These are phyloP conservation scores for Drosophila carrolli DNA, from an alignment of 1,140 invertebrate genomes.

Conservation along the genomic window DNA sequence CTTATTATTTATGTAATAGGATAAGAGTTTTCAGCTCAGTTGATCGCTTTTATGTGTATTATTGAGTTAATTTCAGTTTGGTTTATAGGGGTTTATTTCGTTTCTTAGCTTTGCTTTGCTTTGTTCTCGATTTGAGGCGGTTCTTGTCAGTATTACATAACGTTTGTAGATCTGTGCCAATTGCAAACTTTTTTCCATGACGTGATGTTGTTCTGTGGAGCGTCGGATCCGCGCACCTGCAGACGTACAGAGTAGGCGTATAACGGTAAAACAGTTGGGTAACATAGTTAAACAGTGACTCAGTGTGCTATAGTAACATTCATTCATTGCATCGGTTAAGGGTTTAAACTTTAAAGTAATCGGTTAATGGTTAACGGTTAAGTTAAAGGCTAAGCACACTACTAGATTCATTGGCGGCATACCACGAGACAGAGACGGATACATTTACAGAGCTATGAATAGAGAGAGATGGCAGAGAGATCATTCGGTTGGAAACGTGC, in stretches of 20 bases:
- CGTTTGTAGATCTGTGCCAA: constrained; percentile 75
- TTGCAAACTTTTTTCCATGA: constrained; percentile 71
- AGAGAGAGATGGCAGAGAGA: constrained; percentile 3
- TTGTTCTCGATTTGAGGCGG: constrained; percentile 6
- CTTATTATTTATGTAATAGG: constrained; percentile 36
- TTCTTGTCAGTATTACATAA: constrained; percentile 33
- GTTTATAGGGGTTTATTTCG: constrained; percentile 15
- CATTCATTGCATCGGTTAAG: constrained; percentile 37
- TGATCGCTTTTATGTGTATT: constrained; percentile 19
- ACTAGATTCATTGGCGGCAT: constrained; percentile 32
- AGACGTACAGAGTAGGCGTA: constrained; percentile 63
- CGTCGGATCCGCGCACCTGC: constrained; percentile 50
- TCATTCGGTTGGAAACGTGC: constrained; percentile 29
- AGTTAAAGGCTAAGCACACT: constrained; percentile 22
- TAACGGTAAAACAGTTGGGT: constrained; percentile 46
- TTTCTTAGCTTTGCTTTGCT: constrained; percentile 15
- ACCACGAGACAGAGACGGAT: constrained; percentile 42
- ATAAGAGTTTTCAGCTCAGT: constrained; percentile 26
- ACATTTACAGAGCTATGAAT: constrained; percentile 16
- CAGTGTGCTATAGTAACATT: constrained; percentile 47
- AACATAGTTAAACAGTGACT: constrained; percentile 59
- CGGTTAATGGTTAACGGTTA: constrained; percentile 8
- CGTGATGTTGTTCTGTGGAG: constrained; percentile 26
- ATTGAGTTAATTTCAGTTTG: constrained; percentile 11
- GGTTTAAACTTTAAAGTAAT: no score